Percentiles rank a stretch among this genome's conserved stretches.
These are phyloP conservation scores for Muscicapa adusta DNA, from an alignment of 2,113 vertebrate genomes.

Conservation along the genomic window DNA sequence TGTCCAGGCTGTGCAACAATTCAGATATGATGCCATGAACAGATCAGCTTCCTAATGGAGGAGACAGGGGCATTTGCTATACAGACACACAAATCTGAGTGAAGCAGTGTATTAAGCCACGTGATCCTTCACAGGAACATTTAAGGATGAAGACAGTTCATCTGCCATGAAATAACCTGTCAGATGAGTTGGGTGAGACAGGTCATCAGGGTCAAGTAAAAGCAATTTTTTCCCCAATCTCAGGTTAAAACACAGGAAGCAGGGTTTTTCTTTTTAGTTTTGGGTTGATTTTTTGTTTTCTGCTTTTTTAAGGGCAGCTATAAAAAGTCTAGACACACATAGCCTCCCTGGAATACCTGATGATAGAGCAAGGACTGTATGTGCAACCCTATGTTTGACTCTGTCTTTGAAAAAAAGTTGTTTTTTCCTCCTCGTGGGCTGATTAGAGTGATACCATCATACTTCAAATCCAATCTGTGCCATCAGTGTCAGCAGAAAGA, in stretches of 20 bases:
- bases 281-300: background rate
- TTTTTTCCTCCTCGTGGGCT: background rate
- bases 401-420: background rate
- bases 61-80: rapidly evolving
- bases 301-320: background rate
- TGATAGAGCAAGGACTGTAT: background rate
- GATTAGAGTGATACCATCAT: constrained; percentile 2
- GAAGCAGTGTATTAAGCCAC: background rate
- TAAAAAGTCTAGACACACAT: background rate
- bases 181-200: background rate
- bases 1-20: background rate
- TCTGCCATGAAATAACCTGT: background rate
- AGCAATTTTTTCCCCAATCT: background rate
- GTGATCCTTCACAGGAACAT: rapidly evolving
- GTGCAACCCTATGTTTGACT: background rate
- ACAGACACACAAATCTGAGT: background rate
- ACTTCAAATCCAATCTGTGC: constrained; percentile 7
- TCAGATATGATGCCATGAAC: background rate
- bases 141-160: background rate
- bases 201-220: background rate
- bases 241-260: background rate
- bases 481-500: constrained; percentile 15
- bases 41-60: background rate
- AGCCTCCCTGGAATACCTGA: background rate
- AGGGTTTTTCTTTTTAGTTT: background rate